Conservation (phyloP, 2,797 vertebrate genomes). For the Craterocephalus amniculus region DNA sequence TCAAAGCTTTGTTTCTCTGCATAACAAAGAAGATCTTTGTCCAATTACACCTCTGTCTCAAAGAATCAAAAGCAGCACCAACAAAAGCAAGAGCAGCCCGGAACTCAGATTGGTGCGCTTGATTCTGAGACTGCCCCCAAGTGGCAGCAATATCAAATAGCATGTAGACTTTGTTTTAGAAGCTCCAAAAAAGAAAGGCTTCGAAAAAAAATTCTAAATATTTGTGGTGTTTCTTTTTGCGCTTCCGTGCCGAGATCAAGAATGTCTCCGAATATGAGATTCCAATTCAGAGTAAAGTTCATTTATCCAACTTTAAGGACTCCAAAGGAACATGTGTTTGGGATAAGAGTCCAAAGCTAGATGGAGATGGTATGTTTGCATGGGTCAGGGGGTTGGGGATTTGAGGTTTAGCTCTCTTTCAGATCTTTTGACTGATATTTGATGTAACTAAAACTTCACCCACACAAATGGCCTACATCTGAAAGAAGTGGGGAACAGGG, state of each 20-base stretch:
- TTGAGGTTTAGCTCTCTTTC: constrained; percentile 10
- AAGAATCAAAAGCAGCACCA: neutral
- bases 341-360: neutral
- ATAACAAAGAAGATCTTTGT: too few relatives aligned
- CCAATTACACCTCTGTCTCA: neutral
- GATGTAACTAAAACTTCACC: constrained; percentile 28
- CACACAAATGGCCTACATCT: constrained; percentile 25
- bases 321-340: neutral
- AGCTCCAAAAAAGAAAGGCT: neutral
- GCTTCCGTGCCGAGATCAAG: neutral
- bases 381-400: constrained; percentile 19
- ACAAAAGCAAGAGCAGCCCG: neutral
- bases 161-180: neutral
- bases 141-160: neutral
- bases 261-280: neutral
- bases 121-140: neutral
- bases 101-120: neutral
- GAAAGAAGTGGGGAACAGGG: neutral
- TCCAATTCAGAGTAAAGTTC: neutral
- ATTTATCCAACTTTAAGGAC: constrained; percentile 20
- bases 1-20: too few relatives aligned
- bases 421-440: constrained; percentile 48
- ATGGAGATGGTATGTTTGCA: neutral
- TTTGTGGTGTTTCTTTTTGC: neutral
- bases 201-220: neutral